Conservation (phyloP, 1,140 invertebrate species). For the Drepana arcuata region DNA sequence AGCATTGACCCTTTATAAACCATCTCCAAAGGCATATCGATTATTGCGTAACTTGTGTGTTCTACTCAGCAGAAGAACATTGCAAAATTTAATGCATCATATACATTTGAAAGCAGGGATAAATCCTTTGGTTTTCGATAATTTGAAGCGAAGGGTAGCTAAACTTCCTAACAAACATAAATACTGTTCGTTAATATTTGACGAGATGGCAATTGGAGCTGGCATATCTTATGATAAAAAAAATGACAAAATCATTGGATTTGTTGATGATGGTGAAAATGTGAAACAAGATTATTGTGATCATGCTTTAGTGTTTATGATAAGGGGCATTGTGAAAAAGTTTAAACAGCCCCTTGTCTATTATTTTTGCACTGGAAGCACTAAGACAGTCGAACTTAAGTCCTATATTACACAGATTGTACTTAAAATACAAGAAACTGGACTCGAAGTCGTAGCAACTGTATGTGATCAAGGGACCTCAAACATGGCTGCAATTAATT, state of each 20-base stretch:
- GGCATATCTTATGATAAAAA: constrained; percentile 7
- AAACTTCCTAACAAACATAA: constrained; percentile 15
- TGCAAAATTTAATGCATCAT: constrained; percentile 5
- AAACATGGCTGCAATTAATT: constrained; percentile 15
- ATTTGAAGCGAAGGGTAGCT: constrained; percentile 9
- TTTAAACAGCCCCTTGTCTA: constrained; percentile 18
- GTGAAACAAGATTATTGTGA: constrained; percentile 14
- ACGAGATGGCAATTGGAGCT: constrained; percentile 11
- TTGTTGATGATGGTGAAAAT: constrained; percentile 12
- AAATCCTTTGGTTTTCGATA: constrained; percentile 12
- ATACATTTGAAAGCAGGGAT: constrained; percentile 12
- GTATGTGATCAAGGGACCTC: constrained; percentile 16
- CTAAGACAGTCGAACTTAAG: constrained; percentile 11
- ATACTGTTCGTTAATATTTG: constrained; percentile 19
- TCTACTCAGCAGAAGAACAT: constrained; percentile 8
- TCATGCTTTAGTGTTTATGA: constrained; percentile 22
- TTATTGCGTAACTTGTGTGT: constrained; percentile 14
- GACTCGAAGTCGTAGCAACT: constrained; percentile 12
- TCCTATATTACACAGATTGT: constrained; percentile 7
- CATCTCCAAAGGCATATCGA: constrained; percentile 9
- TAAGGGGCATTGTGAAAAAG: constrained; percentile 17
- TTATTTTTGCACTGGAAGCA: constrained; percentile 11
- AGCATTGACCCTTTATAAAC: constrained; percentile 7
- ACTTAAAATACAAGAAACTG: constrained; percentile 7
- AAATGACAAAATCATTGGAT: constrained; percentile 15